Percentiles rank a stretch among this genome's conserved stretches.
Evolutionary conservation across 2,113 vertebrate genomes (phyloP).

Genomic region (Actenoides hombroni): DNA sequence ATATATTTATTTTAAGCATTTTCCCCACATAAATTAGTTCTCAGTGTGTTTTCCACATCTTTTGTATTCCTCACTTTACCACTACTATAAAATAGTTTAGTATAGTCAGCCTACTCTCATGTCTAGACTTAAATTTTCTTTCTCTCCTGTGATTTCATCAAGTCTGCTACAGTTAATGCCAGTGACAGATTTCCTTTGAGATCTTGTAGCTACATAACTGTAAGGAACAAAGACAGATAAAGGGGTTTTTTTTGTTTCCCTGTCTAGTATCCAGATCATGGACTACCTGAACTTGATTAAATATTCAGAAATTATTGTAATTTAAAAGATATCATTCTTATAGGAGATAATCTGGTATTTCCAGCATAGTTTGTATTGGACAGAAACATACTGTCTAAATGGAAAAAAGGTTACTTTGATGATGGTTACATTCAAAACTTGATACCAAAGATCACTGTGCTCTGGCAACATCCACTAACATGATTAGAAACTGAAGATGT

Average conservation of each 20-base stretch:
- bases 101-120: background rate
- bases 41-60: background rate
- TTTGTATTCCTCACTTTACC: background rate
- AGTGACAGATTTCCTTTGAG: background rate
- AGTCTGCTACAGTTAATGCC: background rate
- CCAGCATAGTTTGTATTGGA: background rate
- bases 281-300: background rate
- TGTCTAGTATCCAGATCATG: background rate
- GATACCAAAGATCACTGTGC: background rate
- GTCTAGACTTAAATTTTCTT: background rate
- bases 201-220: background rate
- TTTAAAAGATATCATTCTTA: background rate
- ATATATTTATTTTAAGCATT: background rate
- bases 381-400: background rate
- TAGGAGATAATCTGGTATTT: background rate
- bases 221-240: background rate
- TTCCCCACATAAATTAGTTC: background rate
- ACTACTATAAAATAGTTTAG: background rate
- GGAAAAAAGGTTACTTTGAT: background rate
- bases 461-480: background rate
- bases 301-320: background rate
- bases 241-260: background rate
- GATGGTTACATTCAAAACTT: background rate
- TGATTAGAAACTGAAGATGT: background rate
- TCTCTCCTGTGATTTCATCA: background rate